Conservation (phyloP, 2,888 invertebrate species). For the Ligdia adustata region DNA sequence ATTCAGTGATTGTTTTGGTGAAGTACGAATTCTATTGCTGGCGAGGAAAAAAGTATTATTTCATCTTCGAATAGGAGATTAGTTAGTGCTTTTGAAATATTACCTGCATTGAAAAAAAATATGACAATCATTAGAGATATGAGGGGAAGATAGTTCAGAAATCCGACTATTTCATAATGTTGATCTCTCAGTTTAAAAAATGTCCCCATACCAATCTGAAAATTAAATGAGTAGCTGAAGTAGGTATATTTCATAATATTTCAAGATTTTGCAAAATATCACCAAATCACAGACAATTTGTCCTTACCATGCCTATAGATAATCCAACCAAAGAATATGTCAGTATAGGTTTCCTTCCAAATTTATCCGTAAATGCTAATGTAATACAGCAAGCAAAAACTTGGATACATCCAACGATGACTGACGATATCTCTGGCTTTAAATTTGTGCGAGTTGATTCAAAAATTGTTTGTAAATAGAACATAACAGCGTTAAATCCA, state of each 20-base stretch:
- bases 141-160: conserved; percentile 62
- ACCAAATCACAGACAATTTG: not conserved
- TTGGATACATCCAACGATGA: conserved; percentile 55
- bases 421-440: conserved; percentile 50
- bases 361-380: conserved; percentile 42
- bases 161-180: conserved; percentile 36
- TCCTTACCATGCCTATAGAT: conserved; percentile 17
- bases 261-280: not conserved
- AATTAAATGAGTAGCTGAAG: not conserved
- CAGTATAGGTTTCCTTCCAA: conserved; percentile 39
- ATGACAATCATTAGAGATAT: conserved; percentile 60
- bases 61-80: too few species aligned
- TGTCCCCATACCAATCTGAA: conserved; percentile 17
- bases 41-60: too few species aligned
- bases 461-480: conserved; percentile 58
- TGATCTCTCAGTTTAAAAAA: conserved; percentile 16
- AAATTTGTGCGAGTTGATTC: conserved; percentile 53
- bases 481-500: conserved; percentile 53
- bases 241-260: not conserved
- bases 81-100: conserved; percentile 16
- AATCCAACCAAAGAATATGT: conserved; percentile 6
- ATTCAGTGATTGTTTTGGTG: too few species aligned
- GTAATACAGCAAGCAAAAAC: conserved; percentile 48
- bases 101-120: conserved; percentile 62
- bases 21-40: too few species aligned